Percentiles rank a stretch among this genome's conserved stretches.
phyloP scores from a whole-genome alignment of 1,140 invertebrate genomes.

The Stegodyphus dumicola region DNA sequence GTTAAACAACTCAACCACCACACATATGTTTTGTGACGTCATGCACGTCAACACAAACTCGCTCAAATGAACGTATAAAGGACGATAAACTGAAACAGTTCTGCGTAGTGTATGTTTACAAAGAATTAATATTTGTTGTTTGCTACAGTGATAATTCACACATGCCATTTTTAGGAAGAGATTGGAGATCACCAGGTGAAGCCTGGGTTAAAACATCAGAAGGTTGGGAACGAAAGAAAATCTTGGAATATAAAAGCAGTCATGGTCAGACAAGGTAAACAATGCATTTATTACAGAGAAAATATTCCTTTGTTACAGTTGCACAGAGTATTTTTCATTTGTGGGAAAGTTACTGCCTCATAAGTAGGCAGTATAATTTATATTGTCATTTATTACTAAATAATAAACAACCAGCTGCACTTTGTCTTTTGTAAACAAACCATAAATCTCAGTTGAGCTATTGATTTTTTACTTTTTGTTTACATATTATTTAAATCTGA shows the following conservation, averaged over 20 bases:
- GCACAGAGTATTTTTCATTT: no score
- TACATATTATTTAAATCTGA: no score
- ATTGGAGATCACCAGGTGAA: conserved; percentile 90
- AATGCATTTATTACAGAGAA: not conserved
- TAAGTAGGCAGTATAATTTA: no score
- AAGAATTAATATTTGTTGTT: not conserved
- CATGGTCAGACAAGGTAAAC: conserved; percentile 56
- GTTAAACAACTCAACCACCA: conserved; percentile 53
- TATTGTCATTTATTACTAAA: no score
- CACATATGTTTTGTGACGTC: conserved; percentile 61
- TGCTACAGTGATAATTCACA: conserved; percentile 7
- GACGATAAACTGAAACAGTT: conserved; percentile 3
- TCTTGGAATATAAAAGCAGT: conserved; percentile 71
- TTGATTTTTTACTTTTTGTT: no score
- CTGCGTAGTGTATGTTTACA: conserved; percentile 49
- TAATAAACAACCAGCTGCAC: no score
- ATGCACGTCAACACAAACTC: conserved; percentile 58
- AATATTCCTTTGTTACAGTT: no score
- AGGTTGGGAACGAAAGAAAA: conserved; percentile 96
- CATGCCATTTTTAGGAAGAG: conserved; percentile 88
- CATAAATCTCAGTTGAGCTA: no score
- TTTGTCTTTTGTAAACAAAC: no score
- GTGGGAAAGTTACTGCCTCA: no score
- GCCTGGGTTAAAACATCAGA: conserved; percentile 97
- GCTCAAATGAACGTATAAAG: conserved; percentile 42